phyloP scores from a whole-genome alignment of 2,797 vertebrate species.

The Halcyon chelicuti region DNA sequence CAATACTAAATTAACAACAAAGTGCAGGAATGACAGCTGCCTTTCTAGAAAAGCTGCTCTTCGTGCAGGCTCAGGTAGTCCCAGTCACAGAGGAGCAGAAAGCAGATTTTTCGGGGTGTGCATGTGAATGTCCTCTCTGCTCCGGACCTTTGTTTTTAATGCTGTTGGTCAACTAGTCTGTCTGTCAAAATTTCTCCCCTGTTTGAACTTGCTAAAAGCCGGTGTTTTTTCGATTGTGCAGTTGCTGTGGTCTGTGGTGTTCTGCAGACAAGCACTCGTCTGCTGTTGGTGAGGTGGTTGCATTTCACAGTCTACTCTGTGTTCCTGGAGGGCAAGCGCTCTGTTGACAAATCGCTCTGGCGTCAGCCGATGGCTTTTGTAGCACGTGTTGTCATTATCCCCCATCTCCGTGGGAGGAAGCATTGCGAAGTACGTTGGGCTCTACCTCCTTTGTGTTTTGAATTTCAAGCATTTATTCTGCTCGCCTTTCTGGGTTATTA shows the following conservation, averaged over 20 bases:
- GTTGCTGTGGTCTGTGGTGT: not conserved
- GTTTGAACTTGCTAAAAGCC: not conserved
- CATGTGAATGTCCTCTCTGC: not conserved
- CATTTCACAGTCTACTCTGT: not conserved
- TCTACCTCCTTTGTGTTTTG: not conserved
- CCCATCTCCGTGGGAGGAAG: not conserved
- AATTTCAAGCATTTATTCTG: not conserved
- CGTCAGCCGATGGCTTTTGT: conserved; percentile 12
- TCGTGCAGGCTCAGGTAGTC: not conserved
- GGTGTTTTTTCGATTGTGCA: not conserved
- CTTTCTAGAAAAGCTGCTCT: not conserved
- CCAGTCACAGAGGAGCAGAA: fast-evolving
- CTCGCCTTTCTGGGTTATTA: not conserved
- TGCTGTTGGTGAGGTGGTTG: not conserved
- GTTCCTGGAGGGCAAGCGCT: not conserved
- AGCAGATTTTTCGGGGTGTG: fast-evolving
- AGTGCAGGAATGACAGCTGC: not conserved
- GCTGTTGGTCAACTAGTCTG: not conserved
- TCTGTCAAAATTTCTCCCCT: not conserved
- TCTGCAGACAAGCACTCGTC: not conserved
- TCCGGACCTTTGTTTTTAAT: not conserved
- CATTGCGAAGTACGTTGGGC: not conserved
- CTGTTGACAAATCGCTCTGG: not conserved
- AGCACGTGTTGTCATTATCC: fast-evolving
- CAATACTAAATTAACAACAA: not conserved